Evolutionary conservation across 2,113 vertebrate genomes (phyloP).

Genomic region (Herpailurus yagouaroundi): DNA sequence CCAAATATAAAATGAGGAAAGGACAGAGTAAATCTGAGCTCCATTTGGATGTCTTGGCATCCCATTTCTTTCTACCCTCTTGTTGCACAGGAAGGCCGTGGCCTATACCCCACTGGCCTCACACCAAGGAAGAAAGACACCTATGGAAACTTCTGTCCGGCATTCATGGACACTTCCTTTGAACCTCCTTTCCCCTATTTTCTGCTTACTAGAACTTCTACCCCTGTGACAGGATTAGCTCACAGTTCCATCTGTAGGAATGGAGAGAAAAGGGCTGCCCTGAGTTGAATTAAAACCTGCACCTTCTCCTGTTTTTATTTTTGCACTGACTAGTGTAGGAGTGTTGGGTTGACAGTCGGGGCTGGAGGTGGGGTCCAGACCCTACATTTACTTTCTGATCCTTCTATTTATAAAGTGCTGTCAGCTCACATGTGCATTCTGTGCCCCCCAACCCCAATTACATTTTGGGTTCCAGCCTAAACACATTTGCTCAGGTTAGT

Average conservation of each 20-base stretch:
- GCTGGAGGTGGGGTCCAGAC: not conserved
- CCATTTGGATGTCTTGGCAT: not conserved
- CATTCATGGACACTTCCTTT: not conserved
- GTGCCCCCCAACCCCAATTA: not conserved
- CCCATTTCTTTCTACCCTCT: not conserved
- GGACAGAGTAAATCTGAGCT: not conserved
- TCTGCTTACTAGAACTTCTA: not conserved
- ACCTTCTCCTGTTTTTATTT: not conserved
- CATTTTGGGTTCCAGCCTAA: not conserved
- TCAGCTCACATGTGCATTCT: not conserved
- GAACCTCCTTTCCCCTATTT: not conserved
- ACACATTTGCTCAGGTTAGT: not conserved
- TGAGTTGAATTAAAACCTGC: not conserved
- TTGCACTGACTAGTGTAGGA: not conserved
- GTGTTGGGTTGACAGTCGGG: not conserved
- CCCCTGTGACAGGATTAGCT: not conserved
- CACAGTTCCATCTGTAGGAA: too few species aligned
- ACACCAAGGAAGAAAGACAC: not conserved
- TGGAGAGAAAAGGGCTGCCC: not conserved
- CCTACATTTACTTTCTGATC: not conserved
- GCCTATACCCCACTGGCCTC: fast-evolving
- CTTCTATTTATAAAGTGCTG: not conserved
- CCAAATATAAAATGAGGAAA: not conserved
- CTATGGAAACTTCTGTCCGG: not conserved
- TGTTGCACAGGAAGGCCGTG: not conserved